phyloP scores from a whole-genome alignment of 2,888 invertebrate species.

The Ectropis crepuscularia region DNA sequence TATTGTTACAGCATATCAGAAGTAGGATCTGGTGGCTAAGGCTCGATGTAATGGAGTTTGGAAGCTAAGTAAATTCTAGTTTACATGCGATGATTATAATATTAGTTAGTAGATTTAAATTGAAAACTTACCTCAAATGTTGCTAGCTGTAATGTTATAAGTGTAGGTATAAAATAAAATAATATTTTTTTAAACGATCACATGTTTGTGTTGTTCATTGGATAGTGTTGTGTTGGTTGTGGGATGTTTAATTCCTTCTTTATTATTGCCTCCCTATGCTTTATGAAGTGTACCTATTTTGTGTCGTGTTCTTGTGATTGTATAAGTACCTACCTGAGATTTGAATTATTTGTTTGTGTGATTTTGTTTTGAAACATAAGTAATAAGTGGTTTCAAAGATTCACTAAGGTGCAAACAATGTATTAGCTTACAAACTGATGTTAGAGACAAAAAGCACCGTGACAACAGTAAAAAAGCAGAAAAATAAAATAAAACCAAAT shows the following conservation, averaged over 20 bases:
- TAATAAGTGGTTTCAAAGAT: neutral
- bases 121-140: constrained; percentile 25
- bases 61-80: constrained; percentile 13
- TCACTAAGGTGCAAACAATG: neutral
- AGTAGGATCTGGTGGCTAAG: neutral
- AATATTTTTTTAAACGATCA: too few relatives aligned
- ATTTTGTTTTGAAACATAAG: neutral
- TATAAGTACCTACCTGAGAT: too few relatives aligned
- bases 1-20: constrained; percentile 1
- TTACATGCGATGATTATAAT: constrained; percentile 16
- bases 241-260: too few relatives aligned
- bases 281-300: too few relatives aligned
- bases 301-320: too few relatives aligned
- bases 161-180: neutral
- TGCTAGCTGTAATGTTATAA: constrained; percentile 23
- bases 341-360: too few relatives aligned
- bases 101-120: constrained; percentile 7
- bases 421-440: neutral
- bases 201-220: too few relatives aligned
- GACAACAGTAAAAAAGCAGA: constrained; percentile 46
- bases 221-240: too few relatives aligned
- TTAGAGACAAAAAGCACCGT: constrained; percentile 18
- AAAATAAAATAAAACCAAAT: constrained; percentile 79
- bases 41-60: constrained; percentile 1
- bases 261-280: too few relatives aligned